These are phyloP conservation scores for Chydorus sphaericus DNA, from an alignment of 2,888 invertebrate genomes.

Conservation along the genomic window DNA sequence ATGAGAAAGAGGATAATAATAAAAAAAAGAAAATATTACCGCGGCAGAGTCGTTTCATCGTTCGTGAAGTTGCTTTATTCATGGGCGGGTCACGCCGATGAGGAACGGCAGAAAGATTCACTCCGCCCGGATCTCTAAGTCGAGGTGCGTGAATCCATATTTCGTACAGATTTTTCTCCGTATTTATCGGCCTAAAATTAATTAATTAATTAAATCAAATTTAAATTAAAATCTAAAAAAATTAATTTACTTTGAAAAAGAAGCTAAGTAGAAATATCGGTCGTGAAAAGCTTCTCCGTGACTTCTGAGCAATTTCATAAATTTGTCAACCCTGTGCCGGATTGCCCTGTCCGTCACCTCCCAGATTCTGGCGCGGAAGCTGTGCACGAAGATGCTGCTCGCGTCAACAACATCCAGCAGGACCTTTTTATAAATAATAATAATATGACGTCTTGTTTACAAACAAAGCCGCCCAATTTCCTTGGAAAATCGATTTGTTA, in stretches of 20 bases:
- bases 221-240: neutral
- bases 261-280: slow-evolving; percentile 20
- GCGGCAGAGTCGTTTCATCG: slow-evolving; percentile 19
- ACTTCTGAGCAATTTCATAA: slow-evolving; percentile 19
- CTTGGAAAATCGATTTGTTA: no score
- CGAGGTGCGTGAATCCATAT: slow-evolving; percentile 21
- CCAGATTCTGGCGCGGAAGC: slow-evolving; percentile 20
- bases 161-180: slow-evolving; percentile 19
- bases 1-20: neutral
- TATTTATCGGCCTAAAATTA: slow-evolving; percentile 17
- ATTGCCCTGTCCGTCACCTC: slow-evolving; percentile 20
- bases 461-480: no score
- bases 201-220: neutral
- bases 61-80: slow-evolving; percentile 18
- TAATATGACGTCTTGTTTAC: no score
- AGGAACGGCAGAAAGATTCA: slow-evolving; percentile 14
- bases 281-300: slow-evolving; percentile 22
- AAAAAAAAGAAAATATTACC: slow-evolving; percentile 15
- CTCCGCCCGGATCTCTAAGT: slow-evolving; percentile 17
- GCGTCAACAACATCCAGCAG: slow-evolving; percentile 20
- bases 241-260: slow-evolving; percentile 18
- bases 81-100: slow-evolving; percentile 15
- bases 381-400: slow-evolving; percentile 20
- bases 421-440: slow-evolving; percentile 15
- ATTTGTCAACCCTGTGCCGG: slow-evolving; percentile 16